These are phyloP conservation scores for Junco hyemalis DNA, from an alignment of 2,113 vertebrate species.

Conservation along the genomic window DNA sequence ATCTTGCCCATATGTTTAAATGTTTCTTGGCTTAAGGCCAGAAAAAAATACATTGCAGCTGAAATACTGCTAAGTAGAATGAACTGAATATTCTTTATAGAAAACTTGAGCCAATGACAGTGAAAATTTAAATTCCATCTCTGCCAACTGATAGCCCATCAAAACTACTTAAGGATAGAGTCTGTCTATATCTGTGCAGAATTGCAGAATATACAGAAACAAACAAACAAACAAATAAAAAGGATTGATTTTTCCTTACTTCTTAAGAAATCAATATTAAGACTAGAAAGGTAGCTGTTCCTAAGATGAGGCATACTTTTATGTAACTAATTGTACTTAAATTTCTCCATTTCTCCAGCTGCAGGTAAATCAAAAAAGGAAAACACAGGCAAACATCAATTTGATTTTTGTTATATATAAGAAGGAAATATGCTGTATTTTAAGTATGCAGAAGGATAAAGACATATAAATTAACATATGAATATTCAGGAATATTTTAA, in stretches of 20 bases:
- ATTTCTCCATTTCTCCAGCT: background rate
- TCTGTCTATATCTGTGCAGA: background rate
- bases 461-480: background rate
- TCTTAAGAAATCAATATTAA: background rate
- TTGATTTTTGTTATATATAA: background rate
- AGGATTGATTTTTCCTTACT: background rate
- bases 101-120: background rate
- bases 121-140: background rate
- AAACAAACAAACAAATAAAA: background rate
- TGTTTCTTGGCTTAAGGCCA: conserved; percentile 14
- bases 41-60: background rate
- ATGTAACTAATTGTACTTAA: background rate
- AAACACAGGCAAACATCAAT: background rate
- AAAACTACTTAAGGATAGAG: background rate
- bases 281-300: background rate
- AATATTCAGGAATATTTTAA: background rate
- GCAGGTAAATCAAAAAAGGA: background rate
- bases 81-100: background rate
- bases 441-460: background rate
- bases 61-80: background rate
- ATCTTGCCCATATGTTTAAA: conserved; percentile 35
- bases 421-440: background rate
- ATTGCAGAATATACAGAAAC: background rate
- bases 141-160: background rate
- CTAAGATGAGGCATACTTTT: background rate